These are phyloP conservation scores for Morpho deidamia DNA, from an alignment of 2,888 invertebrate genomes.

Conservation along the genomic window DNA sequence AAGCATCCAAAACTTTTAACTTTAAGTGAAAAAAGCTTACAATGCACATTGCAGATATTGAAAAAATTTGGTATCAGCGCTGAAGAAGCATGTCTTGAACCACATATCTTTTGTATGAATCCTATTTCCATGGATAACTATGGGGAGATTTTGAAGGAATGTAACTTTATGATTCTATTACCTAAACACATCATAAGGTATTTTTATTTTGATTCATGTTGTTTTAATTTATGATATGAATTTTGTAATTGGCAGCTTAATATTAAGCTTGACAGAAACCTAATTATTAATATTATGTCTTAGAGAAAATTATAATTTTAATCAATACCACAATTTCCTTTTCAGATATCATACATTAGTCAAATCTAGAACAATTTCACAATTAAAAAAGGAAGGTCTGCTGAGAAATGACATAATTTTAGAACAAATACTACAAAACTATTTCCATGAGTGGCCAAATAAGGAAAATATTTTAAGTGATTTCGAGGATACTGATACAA, in stretches of 20 bases:
- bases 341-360: conserved; percentile 65
- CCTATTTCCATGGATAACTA: conserved; percentile 79
- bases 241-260: too few relatives aligned
- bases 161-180: conserved; percentile 70
- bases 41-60: conserved; percentile 50
- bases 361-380: conserved; percentile 47
- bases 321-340: not conserved
- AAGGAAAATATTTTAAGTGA: conserved; percentile 34
- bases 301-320: too few relatives aligned
- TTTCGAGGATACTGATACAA: conserved; percentile 44
- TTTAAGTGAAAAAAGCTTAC: conserved; percentile 44
- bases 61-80: conserved; percentile 64
- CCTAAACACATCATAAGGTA: conserved; percentile 63
- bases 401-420: conserved; percentile 42
- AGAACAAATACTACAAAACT: conserved; percentile 45
- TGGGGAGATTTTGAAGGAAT: conserved; percentile 79
- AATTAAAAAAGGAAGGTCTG: conserved; percentile 52
- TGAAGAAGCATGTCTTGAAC: conserved; percentile 71
- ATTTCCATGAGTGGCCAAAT: conserved; percentile 55
- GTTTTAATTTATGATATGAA: not conserved
- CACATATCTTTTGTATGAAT: conserved; percentile 77
- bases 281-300: too few relatives aligned
- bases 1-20: conserved; percentile 54
- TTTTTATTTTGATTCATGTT: not conserved
- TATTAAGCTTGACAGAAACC: too few relatives aligned